Evolutionary conservation across 2,113 vertebrate genomes (phyloP), one percentile per base, ranked within the genome.

Genomic region (Tychaedon coryphoeus): DNA sequence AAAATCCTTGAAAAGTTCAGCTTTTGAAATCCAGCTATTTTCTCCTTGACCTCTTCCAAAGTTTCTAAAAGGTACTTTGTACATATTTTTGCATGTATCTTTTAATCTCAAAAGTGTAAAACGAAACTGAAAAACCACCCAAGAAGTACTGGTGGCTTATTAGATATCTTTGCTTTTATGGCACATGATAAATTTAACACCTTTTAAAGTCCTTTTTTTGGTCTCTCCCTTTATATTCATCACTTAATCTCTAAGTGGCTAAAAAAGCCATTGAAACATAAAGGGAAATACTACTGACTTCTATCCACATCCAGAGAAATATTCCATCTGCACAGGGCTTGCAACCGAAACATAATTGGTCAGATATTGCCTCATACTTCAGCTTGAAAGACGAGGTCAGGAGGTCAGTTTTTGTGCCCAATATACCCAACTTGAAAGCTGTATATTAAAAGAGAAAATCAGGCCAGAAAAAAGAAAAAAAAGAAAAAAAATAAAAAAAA

Each of bases 1-100:
- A 96, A 98, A 98, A 97, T 97, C 98, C 98, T 98, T 98, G 98
- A 98, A 98, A 98, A 98, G 98, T 98, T 98, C 95, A 95, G 96
- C 97, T 95, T 98, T 98, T 98, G 97, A 98, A 98, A 98, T 96
- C 69, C 92, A 97, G 97, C 90, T 97, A 90, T 98, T 98, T 98
- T 98, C 98, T 98, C 98, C 98, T 98, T 98, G 98, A 98, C 98
- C 98, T 98, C 97, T 98, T 95, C 94, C 97, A 97, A 98, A 98
- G 98, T 98, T 98, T 98, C 85, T 97, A 96, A 97, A 98, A 97
- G 96, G 97, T 97, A 96, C 98, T 98, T 98, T 98, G 96, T 98
- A 98, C 97, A 97, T 97, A 97, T 97, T 98, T 98, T 98, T 98
- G 81, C 96, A 97, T 96, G 96, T 97, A 93, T 67, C 84, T 97